These are phyloP conservation scores for Phengaris alcon DNA, from an alignment of 2,888 invertebrate genomes.

Conservation along the genomic window DNA sequence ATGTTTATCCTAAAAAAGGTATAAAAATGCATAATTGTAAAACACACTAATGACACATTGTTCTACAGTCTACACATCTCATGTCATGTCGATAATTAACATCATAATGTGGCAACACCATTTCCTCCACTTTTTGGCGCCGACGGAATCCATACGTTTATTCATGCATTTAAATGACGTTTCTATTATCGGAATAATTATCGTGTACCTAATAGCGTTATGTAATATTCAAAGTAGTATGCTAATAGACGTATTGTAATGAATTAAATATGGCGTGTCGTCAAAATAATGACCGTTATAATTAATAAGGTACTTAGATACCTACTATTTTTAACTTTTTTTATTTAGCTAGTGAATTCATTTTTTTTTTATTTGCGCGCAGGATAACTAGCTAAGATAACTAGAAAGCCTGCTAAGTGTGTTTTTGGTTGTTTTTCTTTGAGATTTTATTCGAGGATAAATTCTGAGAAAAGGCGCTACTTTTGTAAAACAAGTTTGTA, in stretches of 20 bases:
- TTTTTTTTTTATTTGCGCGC: too few relatives aligned
- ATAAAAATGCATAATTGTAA: neutral
- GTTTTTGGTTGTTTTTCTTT: too few relatives aligned
- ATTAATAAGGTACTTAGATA: neutral
- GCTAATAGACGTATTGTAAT: slow-evolving; percentile 2
- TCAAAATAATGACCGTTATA: slow-evolving; percentile 2
- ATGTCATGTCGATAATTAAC: neutral
- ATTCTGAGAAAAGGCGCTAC: too few relatives aligned
- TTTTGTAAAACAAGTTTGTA: too few relatives aligned
- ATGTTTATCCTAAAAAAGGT: neutral
- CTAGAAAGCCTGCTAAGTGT: too few relatives aligned
- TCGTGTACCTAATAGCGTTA: slow-evolving; percentile 14
- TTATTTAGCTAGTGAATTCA: too few relatives aligned
- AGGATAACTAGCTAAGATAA: too few relatives aligned
- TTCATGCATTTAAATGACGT: slow-evolving; percentile 25
- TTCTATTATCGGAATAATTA: slow-evolving; percentile 28
- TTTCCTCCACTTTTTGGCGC: slow-evolving; percentile 25
- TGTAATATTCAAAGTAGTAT: slow-evolving; percentile 10
- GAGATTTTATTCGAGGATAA: too few relatives aligned
- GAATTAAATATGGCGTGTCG: slow-evolving; percentile 2
- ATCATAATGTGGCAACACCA: neutral
- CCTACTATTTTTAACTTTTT: too few relatives aligned
- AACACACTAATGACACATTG: neutral
- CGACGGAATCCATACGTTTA: slow-evolving; percentile 13
- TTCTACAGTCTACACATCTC: neutral